A percentile compares a stretch with the other conserved stretches of the same genome.
phyloP scores from a whole-genome alignment of 2,888 invertebrate species.

The Axea sp. region DNA sequence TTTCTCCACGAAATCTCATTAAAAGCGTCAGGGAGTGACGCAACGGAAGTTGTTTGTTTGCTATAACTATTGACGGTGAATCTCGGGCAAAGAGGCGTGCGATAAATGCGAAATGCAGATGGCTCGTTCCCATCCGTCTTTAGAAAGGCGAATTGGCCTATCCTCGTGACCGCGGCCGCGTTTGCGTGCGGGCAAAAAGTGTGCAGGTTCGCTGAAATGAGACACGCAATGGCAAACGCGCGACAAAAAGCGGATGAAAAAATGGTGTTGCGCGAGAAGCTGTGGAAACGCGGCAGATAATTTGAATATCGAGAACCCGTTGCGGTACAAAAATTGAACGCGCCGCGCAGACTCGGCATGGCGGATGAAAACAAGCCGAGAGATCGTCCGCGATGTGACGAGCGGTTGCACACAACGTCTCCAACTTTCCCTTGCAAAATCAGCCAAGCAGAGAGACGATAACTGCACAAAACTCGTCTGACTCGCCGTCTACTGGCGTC shows the following conservation, averaged over 20 bases:
- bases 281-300: neutral
- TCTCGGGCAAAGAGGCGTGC: no score
- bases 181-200: no score
- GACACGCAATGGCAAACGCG: neutral
- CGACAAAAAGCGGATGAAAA: neutral
- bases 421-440: constrained; percentile 70
- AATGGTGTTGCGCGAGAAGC: neutral
- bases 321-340: constrained; percentile 16
- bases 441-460: constrained; percentile 70
- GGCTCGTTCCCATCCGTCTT: no score
- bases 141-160: no score
- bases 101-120: no score
- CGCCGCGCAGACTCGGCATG: constrained; percentile 17
- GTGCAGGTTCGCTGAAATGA: neutral
- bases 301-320: constrained; percentile 31
- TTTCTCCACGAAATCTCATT: no score
- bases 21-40: no score
- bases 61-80: no score
- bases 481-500: constrained; percentile 59
- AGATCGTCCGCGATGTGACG: constrained; percentile 57
- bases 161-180: no score
- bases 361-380: constrained; percentile 15
- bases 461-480: constrained; percentile 62
- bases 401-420: constrained; percentile 63
- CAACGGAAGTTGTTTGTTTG: no score